phyloP scores from a whole-genome alignment of 2,113 vertebrate genomes.

The Odontophorus gujanensis region DNA sequence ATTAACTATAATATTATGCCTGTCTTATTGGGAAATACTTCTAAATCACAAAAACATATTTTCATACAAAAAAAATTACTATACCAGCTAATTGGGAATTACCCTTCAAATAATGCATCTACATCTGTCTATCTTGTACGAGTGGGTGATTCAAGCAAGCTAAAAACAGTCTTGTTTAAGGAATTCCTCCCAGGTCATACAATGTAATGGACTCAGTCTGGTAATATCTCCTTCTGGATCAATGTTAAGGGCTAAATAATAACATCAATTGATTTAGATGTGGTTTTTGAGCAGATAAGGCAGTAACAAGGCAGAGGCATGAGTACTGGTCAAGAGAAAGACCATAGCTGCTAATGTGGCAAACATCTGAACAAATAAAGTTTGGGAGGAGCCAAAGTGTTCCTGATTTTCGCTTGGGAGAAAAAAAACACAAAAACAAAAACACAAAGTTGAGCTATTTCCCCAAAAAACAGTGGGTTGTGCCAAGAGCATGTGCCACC shows the following conservation, averaged over 20 bases:
- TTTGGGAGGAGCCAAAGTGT: neutral
- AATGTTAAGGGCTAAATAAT: neutral
- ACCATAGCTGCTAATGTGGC: neutral
- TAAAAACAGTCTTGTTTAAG: neutral
- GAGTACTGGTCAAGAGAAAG: neutral
- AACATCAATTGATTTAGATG: neutral
- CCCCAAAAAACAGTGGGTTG: fast-evolving
- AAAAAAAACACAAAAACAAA: neutral
- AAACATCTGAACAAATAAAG: neutral
- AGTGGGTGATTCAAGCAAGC: neutral
- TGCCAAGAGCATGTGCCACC: fast-evolving
- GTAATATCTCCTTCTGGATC: neutral
- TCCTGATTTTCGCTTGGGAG: neutral
- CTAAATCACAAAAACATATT: neutral
- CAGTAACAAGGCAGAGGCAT: fast-evolving
- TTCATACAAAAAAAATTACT: neutral
- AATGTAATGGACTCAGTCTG: neutral
- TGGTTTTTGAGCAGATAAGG: neutral
- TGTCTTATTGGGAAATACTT: neutral
- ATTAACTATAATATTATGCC: neutral
- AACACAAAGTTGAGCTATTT: neutral
- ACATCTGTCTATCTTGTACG: neutral
- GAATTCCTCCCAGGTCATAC: neutral
- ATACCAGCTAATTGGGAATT: neutral
- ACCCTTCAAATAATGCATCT: neutral